These are phyloP conservation scores for Pelobates fuscus DNA, from an alignment of 2,113 vertebrate genomes.

Conservation along the genomic window DNA sequence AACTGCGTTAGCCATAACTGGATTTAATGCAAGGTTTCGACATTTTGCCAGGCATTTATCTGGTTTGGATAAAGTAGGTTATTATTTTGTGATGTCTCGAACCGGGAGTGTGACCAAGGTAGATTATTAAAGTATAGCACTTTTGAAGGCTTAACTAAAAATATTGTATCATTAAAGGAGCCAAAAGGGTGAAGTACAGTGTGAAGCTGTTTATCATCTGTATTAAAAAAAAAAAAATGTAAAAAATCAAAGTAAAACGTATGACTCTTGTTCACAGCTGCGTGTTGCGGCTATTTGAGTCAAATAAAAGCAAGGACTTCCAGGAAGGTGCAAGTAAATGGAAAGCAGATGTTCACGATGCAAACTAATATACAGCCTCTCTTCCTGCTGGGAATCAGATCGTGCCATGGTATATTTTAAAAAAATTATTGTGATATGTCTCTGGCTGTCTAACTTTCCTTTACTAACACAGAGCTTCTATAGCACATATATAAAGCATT, in stretches of 20 bases:
- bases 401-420: slow-evolving; percentile 29
- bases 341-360: slow-evolving; percentile 33
- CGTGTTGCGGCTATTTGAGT: neutral
- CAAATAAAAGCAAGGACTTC: slow-evolving; percentile 28
- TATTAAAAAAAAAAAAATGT: neutral
- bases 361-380: slow-evolving; percentile 9
- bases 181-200: neutral
- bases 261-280: neutral
- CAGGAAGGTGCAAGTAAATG: slow-evolving; percentile 35
- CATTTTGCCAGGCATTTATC: neutral
- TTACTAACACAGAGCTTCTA: neutral
- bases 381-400: slow-evolving; percentile 23
- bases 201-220: neutral
- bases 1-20: neutral
- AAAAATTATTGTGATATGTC: slow-evolving; percentile 28
- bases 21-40: neutral
- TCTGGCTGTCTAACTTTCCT: slow-evolving; percentile 2
- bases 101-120: too few species aligned
- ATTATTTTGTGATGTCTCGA: too few species aligned
- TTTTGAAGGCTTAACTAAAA: too few species aligned
- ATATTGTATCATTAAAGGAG: too few species aligned
- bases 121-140: too few species aligned
- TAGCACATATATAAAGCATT: neutral
- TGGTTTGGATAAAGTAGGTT: too few species aligned
- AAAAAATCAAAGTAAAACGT: neutral